Evolutionary conservation across 2,113 vertebrate genomes (phyloP), one percentile per base, ranked within the genome.

Genomic region (Rhinogobius similis): DNA sequence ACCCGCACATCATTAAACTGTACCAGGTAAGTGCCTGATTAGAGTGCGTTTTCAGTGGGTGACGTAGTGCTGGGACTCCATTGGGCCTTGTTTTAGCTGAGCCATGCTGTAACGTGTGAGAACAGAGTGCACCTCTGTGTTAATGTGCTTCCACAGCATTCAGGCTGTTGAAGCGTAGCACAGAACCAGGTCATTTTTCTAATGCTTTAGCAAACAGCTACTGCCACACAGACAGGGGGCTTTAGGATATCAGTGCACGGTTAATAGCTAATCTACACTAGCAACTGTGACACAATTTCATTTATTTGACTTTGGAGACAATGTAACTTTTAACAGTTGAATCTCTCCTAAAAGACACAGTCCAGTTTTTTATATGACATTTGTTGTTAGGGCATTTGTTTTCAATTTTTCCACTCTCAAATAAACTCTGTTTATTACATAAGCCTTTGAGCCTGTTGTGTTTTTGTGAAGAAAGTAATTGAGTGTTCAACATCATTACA

Each of bases 1-100:
- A 98, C 75, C 96, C 97, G 8, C 96, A 99, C 84, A 98, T 99
- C 74, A 98, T 99, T 86, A 98, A 97, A 86, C 95, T 99, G 62
- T 99, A 99, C 87, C 98, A 99, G 97, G 96, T 99, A 88, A 62
- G 62, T 21, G 9, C 44, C 16, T 24, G 46, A 20, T 53, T 13
- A 53, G 5, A 10, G 21, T 52, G 46, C 61, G 29, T 61, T 61
- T 36, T 36, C 18, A 10, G 27, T 32, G 18, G 58, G 58, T 32
- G 29, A 32, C 29, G 16, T 32, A 9, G 27, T 16, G n/a, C 16
- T 36, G 29, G 58, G 27, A 61, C 29, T 69, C 74, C 38, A 68
- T 72, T 56, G n/a, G 18, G 21, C 44, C 23, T 16, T 48, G 27
- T 64, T 41, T 76, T 56, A 58, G 23, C 61, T 0, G 0, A 27